These are phyloP conservation scores for Lophotis ruficrista DNA, from an alignment of 2,113 vertebrate species.

Conservation along the genomic window DNA sequence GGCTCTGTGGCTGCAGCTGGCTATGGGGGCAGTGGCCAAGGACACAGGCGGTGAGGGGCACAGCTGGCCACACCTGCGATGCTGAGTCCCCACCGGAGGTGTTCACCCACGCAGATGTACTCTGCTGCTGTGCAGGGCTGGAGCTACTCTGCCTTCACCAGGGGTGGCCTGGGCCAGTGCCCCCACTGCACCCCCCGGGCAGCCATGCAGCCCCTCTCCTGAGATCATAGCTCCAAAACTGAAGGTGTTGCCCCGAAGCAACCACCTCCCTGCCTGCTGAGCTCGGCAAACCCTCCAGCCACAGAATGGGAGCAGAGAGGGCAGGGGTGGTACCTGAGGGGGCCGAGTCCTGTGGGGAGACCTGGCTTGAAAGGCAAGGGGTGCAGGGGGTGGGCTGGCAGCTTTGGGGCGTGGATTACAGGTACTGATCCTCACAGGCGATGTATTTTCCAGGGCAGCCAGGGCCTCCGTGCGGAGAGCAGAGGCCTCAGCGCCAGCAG, in stretches of 20 bases:
- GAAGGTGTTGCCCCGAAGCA: background rate
- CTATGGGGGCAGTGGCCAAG: fast-evolving
- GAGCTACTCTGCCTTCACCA: background rate
- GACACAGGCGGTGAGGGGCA: fast-evolving
- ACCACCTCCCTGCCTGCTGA: fast-evolving
- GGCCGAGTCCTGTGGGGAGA: fast-evolving
- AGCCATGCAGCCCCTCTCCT: background rate
- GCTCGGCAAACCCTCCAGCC: background rate
- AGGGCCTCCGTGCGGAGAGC: constrained; percentile 55
- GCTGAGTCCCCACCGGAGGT: fast-evolving
- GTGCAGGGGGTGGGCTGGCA: background rate
- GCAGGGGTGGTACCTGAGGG: fast-evolving
- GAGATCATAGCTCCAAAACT: background rate
- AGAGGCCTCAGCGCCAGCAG: constrained; percentile 73
- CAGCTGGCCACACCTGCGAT: fast-evolving
- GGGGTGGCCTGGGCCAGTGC: too few species aligned
- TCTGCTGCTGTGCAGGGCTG: background rate
- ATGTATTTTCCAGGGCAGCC: constrained; percentile 47
- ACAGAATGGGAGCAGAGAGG: background rate
- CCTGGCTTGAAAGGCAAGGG: background rate
- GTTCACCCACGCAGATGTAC: fast-evolving
- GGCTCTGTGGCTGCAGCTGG: background rate
- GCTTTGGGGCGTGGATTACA: background rate
- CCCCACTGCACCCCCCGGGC: background rate
- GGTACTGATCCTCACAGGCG: background rate